These are phyloP conservation scores for Drosophila suboccidentalis DNA, from an alignment of 2,888 invertebrate genomes.

Conservation along the genomic window DNA sequence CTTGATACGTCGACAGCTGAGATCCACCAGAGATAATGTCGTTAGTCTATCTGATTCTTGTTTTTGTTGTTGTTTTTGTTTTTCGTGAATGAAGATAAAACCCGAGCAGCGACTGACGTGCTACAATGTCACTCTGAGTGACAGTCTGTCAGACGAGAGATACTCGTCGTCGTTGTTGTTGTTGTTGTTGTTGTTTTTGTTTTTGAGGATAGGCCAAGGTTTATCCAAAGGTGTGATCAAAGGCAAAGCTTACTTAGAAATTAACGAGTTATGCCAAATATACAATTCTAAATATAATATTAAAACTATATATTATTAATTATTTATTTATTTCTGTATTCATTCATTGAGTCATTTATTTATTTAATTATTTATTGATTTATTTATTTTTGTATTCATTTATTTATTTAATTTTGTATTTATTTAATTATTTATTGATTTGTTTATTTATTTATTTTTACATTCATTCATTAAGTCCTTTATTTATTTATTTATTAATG, in stretches of 20 bases:
- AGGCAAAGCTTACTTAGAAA: background rate
- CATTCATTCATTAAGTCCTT: too few species aligned
- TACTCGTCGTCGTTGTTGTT: background rate
- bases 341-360: too few species aligned
- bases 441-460: too few species aligned
- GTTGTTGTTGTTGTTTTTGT: too few species aligned
- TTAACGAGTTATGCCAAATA: background rate
- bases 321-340: too few species aligned
- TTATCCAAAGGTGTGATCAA: constrained; percentile 33
- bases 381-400: too few species aligned
- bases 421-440: too few species aligned
- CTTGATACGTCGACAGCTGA: constrained; percentile 34
- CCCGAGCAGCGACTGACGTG: constrained; percentile 65
- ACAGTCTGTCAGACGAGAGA: constrained; percentile 31
- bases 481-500: too few species aligned
- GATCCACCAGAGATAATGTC: constrained; percentile 65
- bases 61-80: too few species aligned
- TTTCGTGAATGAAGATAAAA: constrained; percentile 65
- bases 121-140: constrained; percentile 66
- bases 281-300: background rate
- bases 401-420: too few species aligned
- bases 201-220: constrained; percentile 62
- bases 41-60: constrained; percentile 14
- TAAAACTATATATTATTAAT: too few species aligned
- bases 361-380: too few species aligned